Evolutionary conservation across 2,888 invertebrate genomes (phyloP), one percentile per base, ranked within the genome.

Genomic region (Lysandra coridon): DNA sequence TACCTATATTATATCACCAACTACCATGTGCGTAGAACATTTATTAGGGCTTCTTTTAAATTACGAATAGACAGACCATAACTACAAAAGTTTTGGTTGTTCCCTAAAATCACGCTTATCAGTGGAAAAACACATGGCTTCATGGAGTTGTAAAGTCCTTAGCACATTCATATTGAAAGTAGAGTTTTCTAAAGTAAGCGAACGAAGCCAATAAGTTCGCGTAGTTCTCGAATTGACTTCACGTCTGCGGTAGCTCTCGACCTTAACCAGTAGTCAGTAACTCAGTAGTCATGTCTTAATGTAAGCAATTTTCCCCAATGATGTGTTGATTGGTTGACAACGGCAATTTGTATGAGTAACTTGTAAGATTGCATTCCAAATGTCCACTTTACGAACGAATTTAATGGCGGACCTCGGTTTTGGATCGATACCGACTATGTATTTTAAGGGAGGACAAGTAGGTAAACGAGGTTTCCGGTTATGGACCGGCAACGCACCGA

Each of bases 401-500:
- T 87, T 90, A 90, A 88, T 89, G 89, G 89, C 84, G 84, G 86
- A 86, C 89, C 90, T 91, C 91, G 90, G 86, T 84, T 84, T 82
- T 40, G 81, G 86, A 85, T 87, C 88, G 89, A 90, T 90, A 91
- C 89, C 87, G 85, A 85, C 86, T 87, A 88, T 90, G 87, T 69
- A 57, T 69, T 87, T 90, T 89, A 90, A 92, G 92, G 91, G 89
- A 92, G 90, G 90, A 90, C 90, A 90, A 90, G 92, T 92, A 91
- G 88, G 90, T 91, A 69, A 91, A 91, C 89, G 86, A 90, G 89
- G 87, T 90, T 88, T 90, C 90, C 90, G 88, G 88, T 88, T 91
- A 92, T 85, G 92, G 91, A 85, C 86, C 83, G 90, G 87, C 89
- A 92, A 91, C 93, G 92, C 92, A 92, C 91, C 91, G 92, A 85